Conservation (phyloP, 2,113 vertebrate species). For the Psilopsiagon aurifrons region DNA sequence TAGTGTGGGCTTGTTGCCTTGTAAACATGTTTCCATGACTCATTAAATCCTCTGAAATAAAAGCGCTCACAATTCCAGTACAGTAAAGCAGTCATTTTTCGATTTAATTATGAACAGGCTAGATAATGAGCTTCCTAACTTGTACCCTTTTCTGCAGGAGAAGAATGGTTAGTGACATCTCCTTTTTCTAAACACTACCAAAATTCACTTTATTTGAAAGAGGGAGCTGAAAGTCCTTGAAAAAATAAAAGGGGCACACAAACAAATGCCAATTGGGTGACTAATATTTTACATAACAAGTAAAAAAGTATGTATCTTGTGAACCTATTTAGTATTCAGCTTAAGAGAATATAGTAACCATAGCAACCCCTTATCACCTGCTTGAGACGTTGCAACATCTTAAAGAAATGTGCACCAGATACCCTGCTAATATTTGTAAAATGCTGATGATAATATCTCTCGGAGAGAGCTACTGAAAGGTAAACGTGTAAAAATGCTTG, state of each 20-base stretch:
- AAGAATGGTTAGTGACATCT: not conserved
- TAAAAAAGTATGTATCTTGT: conserved; percentile 25
- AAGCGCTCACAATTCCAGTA: conserved; percentile 36
- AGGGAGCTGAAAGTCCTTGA: not conserved
- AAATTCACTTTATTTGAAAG: conserved; percentile 36
- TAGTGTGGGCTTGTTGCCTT: not conserved
- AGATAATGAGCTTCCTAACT: conserved; percentile 49
- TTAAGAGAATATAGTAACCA: conserved; percentile 57
- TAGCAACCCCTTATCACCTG: conserved; percentile 70
- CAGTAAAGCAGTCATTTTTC: conserved; percentile 51
- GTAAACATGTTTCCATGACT: conserved; percentile 55
- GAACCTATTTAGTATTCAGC: conserved; percentile 27
- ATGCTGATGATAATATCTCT: not conserved
- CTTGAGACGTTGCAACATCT: conserved; percentile 40
- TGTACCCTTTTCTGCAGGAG: conserved; percentile 18
- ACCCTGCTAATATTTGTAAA: conserved; percentile 1
- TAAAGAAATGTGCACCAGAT: conserved; percentile 22
- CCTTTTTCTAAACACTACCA: not conserved
- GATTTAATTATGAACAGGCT: conserved; percentile 47
- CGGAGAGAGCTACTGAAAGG: not conserved
- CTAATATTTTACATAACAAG: conserved; percentile 40
- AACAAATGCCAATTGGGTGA: conserved; percentile 5
- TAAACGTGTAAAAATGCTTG: not conserved
- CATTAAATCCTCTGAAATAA: conserved; percentile 64
- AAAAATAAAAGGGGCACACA: conserved; percentile 13